Base-by-base conservation (phyloP, 2,888 invertebrate species). In the Norana najaformis region DNA sequence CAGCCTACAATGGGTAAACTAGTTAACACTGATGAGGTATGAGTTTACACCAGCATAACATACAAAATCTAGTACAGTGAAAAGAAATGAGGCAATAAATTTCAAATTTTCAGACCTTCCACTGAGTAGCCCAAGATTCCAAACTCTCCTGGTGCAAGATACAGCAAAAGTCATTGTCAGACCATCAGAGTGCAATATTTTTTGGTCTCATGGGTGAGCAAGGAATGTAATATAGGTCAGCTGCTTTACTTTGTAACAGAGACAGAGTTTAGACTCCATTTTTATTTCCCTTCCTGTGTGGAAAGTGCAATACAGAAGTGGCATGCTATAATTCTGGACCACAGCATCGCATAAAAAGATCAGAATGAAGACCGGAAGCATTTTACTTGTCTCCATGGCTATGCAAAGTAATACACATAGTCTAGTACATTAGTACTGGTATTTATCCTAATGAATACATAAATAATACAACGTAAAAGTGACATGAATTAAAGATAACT, bases 11-110 rank as follows among this genome's bases (percentile, higher is more conserved):
- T n/a, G n/a, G 69, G 30, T 11, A 69, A 5, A 8, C n/a, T n/a
- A 69, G 69, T 69, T 69, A n/a, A 69, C 30, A 69, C 69, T n/a
- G 69, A 69, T n/a, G 69, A 69, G 69, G 69, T 69, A n/a, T 69
- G n/a, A 69, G 11, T 69, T 69, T 23, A 53, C 3, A 53, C 30
- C 53, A 30, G 53, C 23, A 53, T n/a, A n/a, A n/a, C 5, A 53
- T 53, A 53, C 4, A 69, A 13, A 69, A 69, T 5, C 30, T 8
- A n/a, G 16, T 13, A n/a, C 8, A 69, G 69, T n/a, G 23, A n/a
- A 13, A 4, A 30, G 69, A 69, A 69, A n/a, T n/a, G n/a, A 16
- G 69, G 69, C 69, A n/a, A 69, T n/a, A 69, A 69, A n/a, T 69
- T 69, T n/a, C 30, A 69, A n/a, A 69, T 30, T 69, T 69, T 69